Evolutionary conservation across 2,113 vertebrate genomes (phyloP).

Genomic region (Herpetotheres cachinnans): DNA sequence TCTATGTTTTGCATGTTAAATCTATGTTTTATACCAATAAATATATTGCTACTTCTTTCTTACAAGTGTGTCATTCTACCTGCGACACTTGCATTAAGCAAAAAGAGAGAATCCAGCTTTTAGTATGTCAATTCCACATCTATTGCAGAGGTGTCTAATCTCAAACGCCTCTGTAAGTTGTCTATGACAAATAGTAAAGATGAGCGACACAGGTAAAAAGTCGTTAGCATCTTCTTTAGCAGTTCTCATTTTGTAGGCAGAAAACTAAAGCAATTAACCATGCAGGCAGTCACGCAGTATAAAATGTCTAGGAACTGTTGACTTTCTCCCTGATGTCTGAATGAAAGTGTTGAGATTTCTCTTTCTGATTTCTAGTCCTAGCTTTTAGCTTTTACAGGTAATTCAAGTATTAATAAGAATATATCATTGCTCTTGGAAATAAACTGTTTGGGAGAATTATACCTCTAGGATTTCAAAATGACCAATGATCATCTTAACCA

Average conservation of each 20-base stretch:
- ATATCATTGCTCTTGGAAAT: not conserved
- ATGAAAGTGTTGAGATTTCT: not conserved
- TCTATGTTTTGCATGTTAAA: too few species aligned
- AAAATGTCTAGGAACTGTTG: not conserved
- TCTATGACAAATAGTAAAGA: not conserved
- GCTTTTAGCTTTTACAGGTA: not conserved
- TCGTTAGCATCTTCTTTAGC: not conserved
- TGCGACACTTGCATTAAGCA: not conserved
- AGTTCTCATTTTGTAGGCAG: not conserved
- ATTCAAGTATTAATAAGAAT: not conserved
- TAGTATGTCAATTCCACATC: not conserved
- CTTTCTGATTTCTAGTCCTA: not conserved
- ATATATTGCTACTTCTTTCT: too few species aligned
- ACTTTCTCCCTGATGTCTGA: not conserved
- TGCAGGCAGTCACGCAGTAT: not conserved
- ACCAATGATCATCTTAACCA: not conserved
- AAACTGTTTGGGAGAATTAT: not conserved
- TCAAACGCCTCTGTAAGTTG: not conserved
- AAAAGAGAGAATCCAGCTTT: not conserved
- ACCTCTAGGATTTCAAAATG: not conserved
- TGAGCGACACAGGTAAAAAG: not conserved
- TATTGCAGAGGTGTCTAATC: not conserved
- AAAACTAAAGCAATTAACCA: not conserved
- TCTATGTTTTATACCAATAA: too few species aligned
- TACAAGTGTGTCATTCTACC: too few species aligned